phyloP scores from a whole-genome alignment of 1,140 invertebrate species.

The Chelonus insularis region DNA sequence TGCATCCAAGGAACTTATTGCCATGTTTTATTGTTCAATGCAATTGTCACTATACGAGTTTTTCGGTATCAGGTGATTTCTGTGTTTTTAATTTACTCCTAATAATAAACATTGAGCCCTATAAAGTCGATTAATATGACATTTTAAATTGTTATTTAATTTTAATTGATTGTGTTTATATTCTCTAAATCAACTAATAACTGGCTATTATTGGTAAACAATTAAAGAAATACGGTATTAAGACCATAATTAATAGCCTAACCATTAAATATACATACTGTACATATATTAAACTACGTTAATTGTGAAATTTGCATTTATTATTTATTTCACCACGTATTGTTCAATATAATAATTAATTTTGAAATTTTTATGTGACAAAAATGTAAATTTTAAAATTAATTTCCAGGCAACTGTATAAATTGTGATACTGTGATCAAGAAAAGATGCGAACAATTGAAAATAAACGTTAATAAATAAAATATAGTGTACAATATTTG shows the following conservation, averaged over 20 bases:
- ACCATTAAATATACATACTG: too few species aligned
- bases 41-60: not conserved
- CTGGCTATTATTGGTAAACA: too few species aligned
- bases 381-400: not conserved
- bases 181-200: too few species aligned
- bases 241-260: too few species aligned
- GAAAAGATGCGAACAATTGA: constrained; percentile 6
- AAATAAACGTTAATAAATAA: not conserved
- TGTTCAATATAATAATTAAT: not conserved
- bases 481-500: constrained; percentile 1
- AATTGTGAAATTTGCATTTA: too few species aligned
- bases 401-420: not conserved
- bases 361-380: not conserved
- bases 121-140: not conserved
- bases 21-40: not conserved
- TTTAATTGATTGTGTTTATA: not conserved
- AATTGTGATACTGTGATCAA: not conserved
- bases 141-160: not conserved
- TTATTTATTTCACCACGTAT: too few species aligned
- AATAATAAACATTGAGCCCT: not conserved
- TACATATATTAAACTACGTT: too few species aligned
- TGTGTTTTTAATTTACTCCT: not conserved
- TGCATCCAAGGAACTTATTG: not conserved
- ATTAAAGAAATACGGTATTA: too few species aligned
- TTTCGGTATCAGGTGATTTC: not conserved